phyloP scores from a whole-genome alignment of 35 echinoderm and acorn worm species.

The Ptychodera flava region DNA sequence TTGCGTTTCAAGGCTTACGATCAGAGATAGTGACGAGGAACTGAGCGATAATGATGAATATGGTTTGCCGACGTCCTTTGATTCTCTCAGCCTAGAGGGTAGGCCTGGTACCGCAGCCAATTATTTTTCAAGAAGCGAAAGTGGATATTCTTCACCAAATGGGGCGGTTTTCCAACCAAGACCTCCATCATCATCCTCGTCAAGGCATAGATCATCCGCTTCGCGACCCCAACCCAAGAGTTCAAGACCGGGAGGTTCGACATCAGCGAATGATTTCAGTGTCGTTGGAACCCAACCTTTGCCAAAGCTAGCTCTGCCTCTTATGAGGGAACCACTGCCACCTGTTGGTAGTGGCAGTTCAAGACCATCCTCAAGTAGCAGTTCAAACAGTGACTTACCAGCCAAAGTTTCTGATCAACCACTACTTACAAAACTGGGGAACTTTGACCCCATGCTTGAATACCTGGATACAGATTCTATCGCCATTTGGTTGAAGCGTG shows the following conservation, averaged over 20 bases:
- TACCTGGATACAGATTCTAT: constrained; percentile 32
- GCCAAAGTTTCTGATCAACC: constrained; percentile 17
- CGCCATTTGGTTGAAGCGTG: constrained; percentile 49
- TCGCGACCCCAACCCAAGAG: neutral
- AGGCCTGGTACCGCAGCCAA: neutral
- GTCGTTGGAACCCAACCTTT: neutral
- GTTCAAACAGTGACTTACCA: constrained; percentile 26
- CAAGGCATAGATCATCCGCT: neutral
- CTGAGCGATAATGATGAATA: constrained; percentile 48
- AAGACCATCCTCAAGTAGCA: constrained; percentile 54
- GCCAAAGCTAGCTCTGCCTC: neutral
- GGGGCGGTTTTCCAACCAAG: constrained; percentile 5
- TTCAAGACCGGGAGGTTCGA: neutral
- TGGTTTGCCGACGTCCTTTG: constrained; percentile 59
- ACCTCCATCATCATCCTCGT: neutral
- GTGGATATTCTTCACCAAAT: neutral
- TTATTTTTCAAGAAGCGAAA: too few species aligned
- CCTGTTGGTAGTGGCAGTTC: constrained; percentile 41
- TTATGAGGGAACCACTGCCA: constrained; percentile 41
- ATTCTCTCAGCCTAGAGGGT: constrained; percentile 70
- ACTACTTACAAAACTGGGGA: neutral
- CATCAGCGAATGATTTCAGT: neutral
- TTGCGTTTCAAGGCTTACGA: constrained; percentile 84
- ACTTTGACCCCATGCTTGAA: constrained; percentile 59
- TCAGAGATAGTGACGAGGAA: constrained; percentile 85